Evolutionary conservation across 2,113 vertebrate genomes (phyloP), one percentile per base, ranked within the genome.

Genomic region (Jacana jacana): DNA sequence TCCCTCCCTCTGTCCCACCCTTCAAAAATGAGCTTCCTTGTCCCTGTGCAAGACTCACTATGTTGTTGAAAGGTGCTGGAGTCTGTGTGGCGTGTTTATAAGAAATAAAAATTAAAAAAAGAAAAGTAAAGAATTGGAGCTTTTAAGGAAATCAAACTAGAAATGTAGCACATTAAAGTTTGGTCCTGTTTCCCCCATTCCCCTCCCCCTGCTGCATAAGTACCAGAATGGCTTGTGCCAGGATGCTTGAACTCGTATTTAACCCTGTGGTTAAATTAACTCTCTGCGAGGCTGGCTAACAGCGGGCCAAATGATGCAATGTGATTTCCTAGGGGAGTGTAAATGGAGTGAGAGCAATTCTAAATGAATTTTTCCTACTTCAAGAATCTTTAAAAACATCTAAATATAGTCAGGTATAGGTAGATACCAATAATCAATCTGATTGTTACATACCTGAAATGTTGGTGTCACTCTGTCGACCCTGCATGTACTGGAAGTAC

Each of bases 141-240:
- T 54, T 76, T 70, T 37, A 48, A 27, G 31, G 64, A 30, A 79
- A 49, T 28, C 10, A 2, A 8, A 39, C 12, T 28, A 9, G 54
- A 61, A 84, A 44, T 14, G 24, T 17, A 18, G 17, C 46, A 31
- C 55, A 66, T 13, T 7, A 7, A 2, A 31, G 10, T 22, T 9
- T 30, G 8, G 15, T 55, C 35, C 58, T 7, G 3, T 31, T 17
- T 8, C 4, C 30, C 8, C 13, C 14, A 4, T 46, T 9, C 2
- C 2, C 4, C 0, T 7, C 0, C 4, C 30, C 3, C 8, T 1
- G 8, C 72, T 91, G 40, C 7, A 0, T 10, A 27, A 80, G 35
- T 42, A 33, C 23, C 52, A 4, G 39, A 20, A 6, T 0, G 2
- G 39, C 2, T 30, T 11, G 12, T 52, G 60, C 82, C 64, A 61